These are phyloP conservation scores for Fragum whitleyi DNA, from an alignment of 2,888 invertebrate species.

Conservation along the genomic window DNA sequence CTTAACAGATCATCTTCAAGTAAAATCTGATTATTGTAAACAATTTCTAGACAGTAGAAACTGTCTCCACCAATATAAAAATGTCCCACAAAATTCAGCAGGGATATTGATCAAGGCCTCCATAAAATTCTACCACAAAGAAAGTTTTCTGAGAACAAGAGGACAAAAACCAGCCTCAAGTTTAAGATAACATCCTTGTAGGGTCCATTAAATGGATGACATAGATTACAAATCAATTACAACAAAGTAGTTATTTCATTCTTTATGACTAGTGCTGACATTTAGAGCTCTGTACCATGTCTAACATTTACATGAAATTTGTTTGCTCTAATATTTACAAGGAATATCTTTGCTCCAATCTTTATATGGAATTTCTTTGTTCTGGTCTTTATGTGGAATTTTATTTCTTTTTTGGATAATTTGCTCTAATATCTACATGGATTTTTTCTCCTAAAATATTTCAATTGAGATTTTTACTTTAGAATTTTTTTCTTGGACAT, in stretches of 20 bases:
- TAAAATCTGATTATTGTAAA: no score
- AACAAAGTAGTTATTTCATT: constrained; percentile 12
- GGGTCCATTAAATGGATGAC: constrained; percentile 4
- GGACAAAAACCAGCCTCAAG: neutral
- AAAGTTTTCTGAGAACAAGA: neutral
- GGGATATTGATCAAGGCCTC: neutral
- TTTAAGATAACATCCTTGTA: constrained; percentile 9
- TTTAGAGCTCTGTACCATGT: neutral
- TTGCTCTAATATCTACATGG: no score
- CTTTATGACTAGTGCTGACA: constrained; percentile 10
- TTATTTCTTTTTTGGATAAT: no score
- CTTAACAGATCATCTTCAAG: no score
- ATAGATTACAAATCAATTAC: constrained; percentile 16
- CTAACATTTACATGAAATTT: no score
- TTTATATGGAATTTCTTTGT: neutral
- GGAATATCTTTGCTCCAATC: no score
- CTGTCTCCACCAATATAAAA: neutral
- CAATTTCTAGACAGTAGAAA: no score
- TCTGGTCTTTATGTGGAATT: no score
- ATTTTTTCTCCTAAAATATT: no score
- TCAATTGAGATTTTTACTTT: no score
- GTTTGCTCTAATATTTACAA: no score
- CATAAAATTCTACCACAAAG: neutral
- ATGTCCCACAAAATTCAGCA: neutral
- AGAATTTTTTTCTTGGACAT: no score